Evolutionary conservation across 2,888 invertebrate genomes (phyloP), one percentile per base, ranked within the genome.

Genomic region (Watsonalla cultraria): DNA sequence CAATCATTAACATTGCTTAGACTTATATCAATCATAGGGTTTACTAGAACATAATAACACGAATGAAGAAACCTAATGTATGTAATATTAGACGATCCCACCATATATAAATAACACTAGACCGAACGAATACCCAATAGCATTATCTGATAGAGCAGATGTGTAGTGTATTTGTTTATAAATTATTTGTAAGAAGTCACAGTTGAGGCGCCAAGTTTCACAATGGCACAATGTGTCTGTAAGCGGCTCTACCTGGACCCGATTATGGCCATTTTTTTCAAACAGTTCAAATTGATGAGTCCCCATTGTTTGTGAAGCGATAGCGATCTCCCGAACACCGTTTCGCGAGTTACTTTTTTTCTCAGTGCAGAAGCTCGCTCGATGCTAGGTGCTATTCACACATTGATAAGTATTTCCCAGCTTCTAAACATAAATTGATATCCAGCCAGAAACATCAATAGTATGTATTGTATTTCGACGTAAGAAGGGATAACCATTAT

Each of bases 151-250:
- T 49, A 53, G 59, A 62, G 70, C n/a, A n/a, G n/a, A n/a, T 74
- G 71, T 61, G 61, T 60, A 62, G 51, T 47, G 58, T 71, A 77
- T 65, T 74, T 75, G 70, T 77, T 73, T 72, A 66, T 66, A 65
- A 64, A 59, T 64, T 60, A 58, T 62, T 66, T 55, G 61, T 66
- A 71, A 73, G 80, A 80, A 74, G 72, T 62, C 71, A 66, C 67
- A 72, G 65, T 68, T 74, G 74, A 81, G 84, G 86, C 87, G 88
- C 87, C 87, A 71, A 64, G 64, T 65, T 64, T 65, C 70, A 86
- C 86, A 88, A 88, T 83, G 73, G 79, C 58, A 75, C 77, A 78
- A 74, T 69, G 76, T 80, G 84, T 80, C 84, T 83, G 79, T 83
- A 78, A 79, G 72, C 69, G 72, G 66, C 64, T 76, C 72, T 88